A percentile compares a stretch with the other conserved stretches of the same genome.
Conservation (phyloP, 2,888 invertebrate genomes). For the Eubasilissa splendida region DNA sequence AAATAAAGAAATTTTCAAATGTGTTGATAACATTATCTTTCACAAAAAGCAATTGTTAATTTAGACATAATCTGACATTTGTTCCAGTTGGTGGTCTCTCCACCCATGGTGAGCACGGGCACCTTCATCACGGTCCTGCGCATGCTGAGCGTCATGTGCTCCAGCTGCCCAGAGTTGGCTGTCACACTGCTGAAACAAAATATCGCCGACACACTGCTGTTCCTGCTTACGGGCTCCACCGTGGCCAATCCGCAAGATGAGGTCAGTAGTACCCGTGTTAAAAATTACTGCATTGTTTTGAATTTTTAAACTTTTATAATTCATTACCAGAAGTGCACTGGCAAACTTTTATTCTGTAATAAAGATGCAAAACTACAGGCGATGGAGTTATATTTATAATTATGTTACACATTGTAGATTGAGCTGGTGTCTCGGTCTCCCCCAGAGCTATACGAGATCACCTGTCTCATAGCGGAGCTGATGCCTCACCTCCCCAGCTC, state of each 20-base stretch:
- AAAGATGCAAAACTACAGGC: background rate
- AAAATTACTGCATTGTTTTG: too few species aligned
- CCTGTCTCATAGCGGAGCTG: constrained; percentile 95
- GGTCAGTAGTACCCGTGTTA: constrained; percentile 29
- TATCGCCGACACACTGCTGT: constrained; percentile 95
- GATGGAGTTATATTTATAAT: too few species aligned
- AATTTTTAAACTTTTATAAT: too few species aligned
- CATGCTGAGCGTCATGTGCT: constrained; percentile 97
- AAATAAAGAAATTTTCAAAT: too few species aligned
- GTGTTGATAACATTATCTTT: too few species aligned
- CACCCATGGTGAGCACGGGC: constrained; percentile 94
- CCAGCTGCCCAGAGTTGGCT: constrained; percentile 94
- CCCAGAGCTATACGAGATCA: constrained; percentile 97
- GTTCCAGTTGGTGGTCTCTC: constrained; percentile 88
- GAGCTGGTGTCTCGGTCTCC: constrained; percentile 93
- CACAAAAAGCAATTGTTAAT: background rate
- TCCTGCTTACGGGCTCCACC: constrained; percentile 92
- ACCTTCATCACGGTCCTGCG: constrained; percentile 97
- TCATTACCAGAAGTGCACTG: background rate
- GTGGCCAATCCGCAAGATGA: constrained; percentile 65
- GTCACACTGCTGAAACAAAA: constrained; percentile 93
- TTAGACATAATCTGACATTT: constrained; percentile 55
- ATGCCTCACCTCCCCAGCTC: constrained; percentile 97
- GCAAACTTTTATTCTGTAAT: background rate
- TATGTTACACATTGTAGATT: constrained; percentile 67